phyloP scores from a whole-genome alignment of 92 coral and sea anemone genomes.

The Virgularia gustaviana region DNA sequence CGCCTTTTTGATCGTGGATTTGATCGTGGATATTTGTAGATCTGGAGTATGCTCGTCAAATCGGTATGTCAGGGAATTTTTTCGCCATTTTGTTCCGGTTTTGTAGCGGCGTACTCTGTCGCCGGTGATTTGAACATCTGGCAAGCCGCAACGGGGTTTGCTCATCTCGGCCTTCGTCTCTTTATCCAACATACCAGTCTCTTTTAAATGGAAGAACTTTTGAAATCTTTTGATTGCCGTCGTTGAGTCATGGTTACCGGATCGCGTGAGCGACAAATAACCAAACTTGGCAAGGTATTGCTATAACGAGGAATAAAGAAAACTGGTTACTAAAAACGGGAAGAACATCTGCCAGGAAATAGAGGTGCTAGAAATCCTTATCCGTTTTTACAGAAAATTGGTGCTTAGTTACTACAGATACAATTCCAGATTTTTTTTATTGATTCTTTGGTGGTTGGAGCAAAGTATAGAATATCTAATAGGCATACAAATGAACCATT shows the following conservation, averaged over 20 bases:
- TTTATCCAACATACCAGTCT: conserved; percentile 62
- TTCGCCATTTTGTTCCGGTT: conserved; percentile 47
- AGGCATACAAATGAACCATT: too few species aligned
- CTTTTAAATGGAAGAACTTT: conserved; percentile 63
- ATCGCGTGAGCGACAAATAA: conserved; percentile 14
- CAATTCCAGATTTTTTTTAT: too few species aligned
- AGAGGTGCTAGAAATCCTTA: too few species aligned
- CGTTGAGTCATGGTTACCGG: conserved; percentile 64
- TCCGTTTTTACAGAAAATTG: too few species aligned
- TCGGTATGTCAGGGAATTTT: conserved; percentile 33
- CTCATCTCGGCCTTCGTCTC: conserved; percentile 69
- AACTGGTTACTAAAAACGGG: too few species aligned
- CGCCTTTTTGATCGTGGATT: conserved; percentile 15
- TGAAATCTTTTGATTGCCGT: conserved; percentile 68
- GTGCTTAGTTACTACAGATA: too few species aligned
- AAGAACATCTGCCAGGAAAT: too few species aligned
- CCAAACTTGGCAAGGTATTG: not conserved
- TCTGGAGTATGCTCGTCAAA: not conserved
- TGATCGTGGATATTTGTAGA: not conserved
- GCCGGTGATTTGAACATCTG: conserved; percentile 62
- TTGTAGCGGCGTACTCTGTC: conserved; percentile 54
- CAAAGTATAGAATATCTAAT: too few species aligned
- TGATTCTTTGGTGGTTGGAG: too few species aligned
- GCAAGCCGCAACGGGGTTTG: conserved; percentile 85
- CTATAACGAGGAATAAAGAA: too few species aligned